Evolutionary conservation across 2,888 invertebrate species (phyloP).

Genomic region (Thysanoteuthis rhombus): DNA sequence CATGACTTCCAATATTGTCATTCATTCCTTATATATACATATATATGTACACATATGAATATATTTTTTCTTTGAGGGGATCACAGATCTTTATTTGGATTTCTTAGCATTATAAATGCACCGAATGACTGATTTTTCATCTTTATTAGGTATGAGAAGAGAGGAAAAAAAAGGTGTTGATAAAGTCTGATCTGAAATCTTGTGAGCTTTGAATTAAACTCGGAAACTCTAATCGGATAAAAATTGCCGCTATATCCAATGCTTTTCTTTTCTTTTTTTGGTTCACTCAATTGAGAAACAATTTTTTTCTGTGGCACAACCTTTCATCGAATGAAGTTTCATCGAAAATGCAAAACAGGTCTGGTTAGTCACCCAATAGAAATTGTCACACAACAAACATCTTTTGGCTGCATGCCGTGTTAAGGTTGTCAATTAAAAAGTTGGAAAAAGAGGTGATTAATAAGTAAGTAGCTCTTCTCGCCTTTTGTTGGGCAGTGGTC

Average conservation of each 20-base stretch:
- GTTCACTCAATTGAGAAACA: background rate
- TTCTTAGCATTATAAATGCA: background rate
- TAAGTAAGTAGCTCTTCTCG: too few relatives aligned
- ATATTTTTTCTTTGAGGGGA: background rate
- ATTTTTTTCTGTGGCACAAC: too few relatives aligned
- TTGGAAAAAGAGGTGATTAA: too few relatives aligned
- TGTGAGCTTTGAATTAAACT: background rate
- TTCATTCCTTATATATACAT: slow-evolving; percentile 12
- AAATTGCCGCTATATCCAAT: background rate
- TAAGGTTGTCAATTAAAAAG: too few relatives aligned
- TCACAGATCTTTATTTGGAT: background rate
- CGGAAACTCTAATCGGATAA: background rate
- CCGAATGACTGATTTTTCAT: background rate
- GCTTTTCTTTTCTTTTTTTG: background rate
- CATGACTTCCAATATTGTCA: too few relatives aligned
- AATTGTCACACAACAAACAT: too few relatives aligned
- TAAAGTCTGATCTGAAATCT: background rate
- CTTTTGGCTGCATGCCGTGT: too few relatives aligned
- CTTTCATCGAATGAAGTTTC: too few relatives aligned
- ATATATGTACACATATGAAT: background rate
- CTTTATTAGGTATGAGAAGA: background rate
- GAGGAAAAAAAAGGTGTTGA: background rate
- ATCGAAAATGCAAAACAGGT: too few relatives aligned
- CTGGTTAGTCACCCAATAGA: too few relatives aligned
- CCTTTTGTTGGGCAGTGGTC: too few relatives aligned